A percentile compares a stretch with the other conserved stretches of the same genome.
These are phyloP conservation scores for Pteropus alecto DNA, from an alignment of 2,113 vertebrate species.

Conservation along the genomic window DNA sequence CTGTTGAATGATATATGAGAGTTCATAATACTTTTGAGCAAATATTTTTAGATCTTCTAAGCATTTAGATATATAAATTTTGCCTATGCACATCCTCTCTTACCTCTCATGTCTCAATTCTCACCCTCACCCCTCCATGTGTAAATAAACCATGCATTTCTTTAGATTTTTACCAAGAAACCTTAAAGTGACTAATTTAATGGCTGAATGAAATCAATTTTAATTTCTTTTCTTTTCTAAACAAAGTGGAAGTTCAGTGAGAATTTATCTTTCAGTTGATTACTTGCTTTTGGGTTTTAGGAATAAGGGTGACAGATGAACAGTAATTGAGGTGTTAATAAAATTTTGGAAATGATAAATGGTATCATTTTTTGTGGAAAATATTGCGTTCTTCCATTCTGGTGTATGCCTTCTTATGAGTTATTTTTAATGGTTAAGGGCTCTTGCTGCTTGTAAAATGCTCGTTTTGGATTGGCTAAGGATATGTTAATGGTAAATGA, in stretches of 20 bases:
- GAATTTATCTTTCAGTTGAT: conserved; percentile 57
- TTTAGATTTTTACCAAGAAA: conserved; percentile 38
- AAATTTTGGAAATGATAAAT: conserved; percentile 68
- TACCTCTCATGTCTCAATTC: background rate
- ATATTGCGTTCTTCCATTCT: conserved; percentile 38
- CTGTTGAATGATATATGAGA: background rate
- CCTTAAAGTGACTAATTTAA: background rate
- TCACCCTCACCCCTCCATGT: no score
- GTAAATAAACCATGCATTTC: background rate
- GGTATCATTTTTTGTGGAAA: conserved; percentile 48
- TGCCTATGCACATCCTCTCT: background rate
- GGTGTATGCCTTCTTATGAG: background rate
- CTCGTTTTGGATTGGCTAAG: background rate
- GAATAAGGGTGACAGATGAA: conserved; percentile 66
- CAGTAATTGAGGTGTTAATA: conserved; percentile 66
- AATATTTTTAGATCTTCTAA: background rate
- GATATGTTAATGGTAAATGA: background rate
- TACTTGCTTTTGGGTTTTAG: conserved; percentile 47
- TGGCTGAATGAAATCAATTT: conserved; percentile 18
- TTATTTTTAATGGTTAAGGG: conserved; percentile 8
- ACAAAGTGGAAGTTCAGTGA: conserved; percentile 29
- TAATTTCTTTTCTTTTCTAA: conserved; percentile 47
- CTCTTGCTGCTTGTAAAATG: background rate
- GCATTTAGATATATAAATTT: background rate
- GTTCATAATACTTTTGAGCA: background rate